These are phyloP conservation scores for Carpatolechia fugitivella DNA, from an alignment of 2,888 invertebrate species.

Conservation along the genomic window DNA sequence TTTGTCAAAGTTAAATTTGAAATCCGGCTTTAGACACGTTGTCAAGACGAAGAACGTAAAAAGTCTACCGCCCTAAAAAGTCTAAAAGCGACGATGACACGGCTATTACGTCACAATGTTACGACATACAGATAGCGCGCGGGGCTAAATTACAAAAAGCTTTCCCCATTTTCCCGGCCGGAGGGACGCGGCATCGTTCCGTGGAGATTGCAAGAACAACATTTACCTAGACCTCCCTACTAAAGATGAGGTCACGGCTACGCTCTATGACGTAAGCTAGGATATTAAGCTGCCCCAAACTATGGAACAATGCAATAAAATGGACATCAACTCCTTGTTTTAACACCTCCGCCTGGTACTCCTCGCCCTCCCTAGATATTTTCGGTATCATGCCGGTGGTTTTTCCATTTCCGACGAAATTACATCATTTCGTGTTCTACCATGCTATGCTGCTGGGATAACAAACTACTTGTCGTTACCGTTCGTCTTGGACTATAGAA, in stretches of 20 bases:
- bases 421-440: not conserved
- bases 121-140: slow-evolving; percentile 38
- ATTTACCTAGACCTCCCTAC: slow-evolving; percentile 43
- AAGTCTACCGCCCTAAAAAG: slow-evolving; percentile 17
- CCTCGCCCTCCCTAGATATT: slow-evolving; percentile 1
- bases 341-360: not conserved
- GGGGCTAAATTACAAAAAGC: slow-evolving; percentile 52
- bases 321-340: slow-evolving; percentile 1
- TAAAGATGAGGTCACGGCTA: slow-evolving; percentile 47
- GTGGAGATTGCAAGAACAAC: slow-evolving; percentile 47
- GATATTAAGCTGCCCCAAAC: slow-evolving; percentile 22
- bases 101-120: slow-evolving; percentile 37
- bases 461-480: slow-evolving; percentile 22
- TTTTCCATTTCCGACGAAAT: slow-evolving; percentile 8
- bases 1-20: not conserved
- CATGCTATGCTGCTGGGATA: slow-evolving; percentile 8
- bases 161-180: slow-evolving; percentile 46
- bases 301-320: slow-evolving; percentile 20
- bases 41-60: not conserved
- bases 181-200: slow-evolving; percentile 54
- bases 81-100: slow-evolving; percentile 32
- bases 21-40: not conserved
- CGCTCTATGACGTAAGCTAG: slow-evolving; percentile 30
- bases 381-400: slow-evolving; percentile 3
- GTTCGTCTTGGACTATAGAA: slow-evolving; percentile 24